phyloP scores from a whole-genome alignment of 2,113 vertebrate genomes.

The Scortum barcoo region DNA sequence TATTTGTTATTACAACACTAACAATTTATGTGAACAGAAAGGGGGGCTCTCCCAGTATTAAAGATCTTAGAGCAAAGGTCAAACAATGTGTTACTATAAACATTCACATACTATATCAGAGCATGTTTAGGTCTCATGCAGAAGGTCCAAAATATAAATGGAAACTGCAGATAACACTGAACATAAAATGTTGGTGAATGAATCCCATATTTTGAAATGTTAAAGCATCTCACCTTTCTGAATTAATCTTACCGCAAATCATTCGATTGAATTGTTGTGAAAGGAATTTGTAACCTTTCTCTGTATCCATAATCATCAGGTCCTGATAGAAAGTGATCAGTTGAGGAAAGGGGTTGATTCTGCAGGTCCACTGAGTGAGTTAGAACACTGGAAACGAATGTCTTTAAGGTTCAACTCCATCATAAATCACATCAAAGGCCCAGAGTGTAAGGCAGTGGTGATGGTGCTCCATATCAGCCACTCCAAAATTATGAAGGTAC shows the following conservation, averaged over 20 bases:
- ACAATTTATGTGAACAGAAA: neutral
- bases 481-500: slow-evolving; percentile 87
- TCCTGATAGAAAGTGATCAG: slow-evolving; percentile 86
- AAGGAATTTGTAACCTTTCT: neutral
- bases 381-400: slow-evolving; percentile 88
- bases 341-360: slow-evolving; percentile 84
- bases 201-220: neutral
- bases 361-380: slow-evolving; percentile 87
- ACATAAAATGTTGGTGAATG: neutral
- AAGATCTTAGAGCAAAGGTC: neutral
- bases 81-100: neutral
- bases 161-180: neutral
- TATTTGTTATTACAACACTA: neutral
- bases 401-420: slow-evolving; percentile 88
- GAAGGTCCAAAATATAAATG: neutral
- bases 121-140: neutral
- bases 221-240: neutral
- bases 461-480: slow-evolving; percentile 83
- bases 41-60: neutral
- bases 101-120: neutral
- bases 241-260: neutral
- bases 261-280: neutral
- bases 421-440: slow-evolving; percentile 88
- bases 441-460: slow-evolving; percentile 84
- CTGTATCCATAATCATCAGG: slow-evolving; percentile 69